phyloP scores from a whole-genome alignment of 1,140 invertebrate species.

The Drosophila trapezifrons region DNA sequence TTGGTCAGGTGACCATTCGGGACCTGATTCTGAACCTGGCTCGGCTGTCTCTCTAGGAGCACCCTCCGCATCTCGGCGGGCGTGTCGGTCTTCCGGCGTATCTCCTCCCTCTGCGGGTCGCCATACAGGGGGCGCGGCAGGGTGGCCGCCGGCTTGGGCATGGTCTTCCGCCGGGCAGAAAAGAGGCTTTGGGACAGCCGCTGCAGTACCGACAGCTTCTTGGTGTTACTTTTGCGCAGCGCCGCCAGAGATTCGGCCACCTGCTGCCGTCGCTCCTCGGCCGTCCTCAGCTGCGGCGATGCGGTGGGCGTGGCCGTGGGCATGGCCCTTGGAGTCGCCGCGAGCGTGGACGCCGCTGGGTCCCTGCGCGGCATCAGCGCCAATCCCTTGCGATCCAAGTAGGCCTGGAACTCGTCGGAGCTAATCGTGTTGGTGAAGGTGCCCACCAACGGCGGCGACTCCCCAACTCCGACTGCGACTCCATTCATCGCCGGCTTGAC shows the following conservation, averaged over 20 bases:
- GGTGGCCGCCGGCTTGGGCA: slow-evolving; percentile 47
- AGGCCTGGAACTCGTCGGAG: slow-evolving; percentile 81
- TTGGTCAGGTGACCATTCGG: neutral
- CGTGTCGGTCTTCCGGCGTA: slow-evolving; percentile 18
- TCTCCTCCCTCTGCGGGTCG: neutral
- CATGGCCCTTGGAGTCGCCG: slow-evolving; percentile 1
- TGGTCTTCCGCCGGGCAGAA: slow-evolving; percentile 69
- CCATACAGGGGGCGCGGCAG: slow-evolving; percentile 32
- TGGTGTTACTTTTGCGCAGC: slow-evolving; percentile 58
- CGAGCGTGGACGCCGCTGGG: slow-evolving; percentile 12
- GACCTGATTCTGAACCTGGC: slow-evolving; percentile 37
- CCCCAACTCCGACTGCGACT: neutral
- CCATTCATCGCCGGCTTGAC: slow-evolving; percentile 4
- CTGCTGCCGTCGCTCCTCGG: slow-evolving; percentile 51
- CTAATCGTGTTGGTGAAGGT: slow-evolving; percentile 82
- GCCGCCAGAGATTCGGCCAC: slow-evolving; percentile 52
- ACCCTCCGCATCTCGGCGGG: slow-evolving; percentile 61
- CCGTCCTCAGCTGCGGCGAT: slow-evolving; percentile 12
- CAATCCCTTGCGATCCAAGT: slow-evolving; percentile 76
- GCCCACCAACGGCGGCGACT: slow-evolving; percentile 12
- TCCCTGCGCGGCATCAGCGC: slow-evolving; percentile 65
- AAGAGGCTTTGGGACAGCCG: slow-evolving; percentile 74
- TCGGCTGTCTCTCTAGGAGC: slow-evolving; percentile 62
- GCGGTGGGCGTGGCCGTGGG: slow-evolving; percentile 9
- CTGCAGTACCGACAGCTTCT: slow-evolving; percentile 78